Conservation (phyloP, 2,888 invertebrate species). For the Orgyia antiqua region DNA sequence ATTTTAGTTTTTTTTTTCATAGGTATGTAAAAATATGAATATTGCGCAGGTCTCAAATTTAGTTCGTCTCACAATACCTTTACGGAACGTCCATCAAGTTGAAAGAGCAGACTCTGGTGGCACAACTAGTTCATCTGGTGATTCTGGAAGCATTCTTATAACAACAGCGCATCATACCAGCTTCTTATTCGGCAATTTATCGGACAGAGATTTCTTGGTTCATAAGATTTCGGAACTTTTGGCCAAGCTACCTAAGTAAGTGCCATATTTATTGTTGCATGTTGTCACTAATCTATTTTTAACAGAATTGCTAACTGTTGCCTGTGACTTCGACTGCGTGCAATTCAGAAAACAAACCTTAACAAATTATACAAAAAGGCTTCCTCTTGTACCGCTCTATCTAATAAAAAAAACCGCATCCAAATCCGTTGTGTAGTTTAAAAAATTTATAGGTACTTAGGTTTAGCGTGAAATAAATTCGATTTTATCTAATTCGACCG, state of each 20-base stretch:
- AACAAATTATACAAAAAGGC: no score
- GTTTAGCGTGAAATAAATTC: no score
- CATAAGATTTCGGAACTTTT: constrained; percentile 93
- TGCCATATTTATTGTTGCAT: constrained; percentile 9
- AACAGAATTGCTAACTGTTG: no score
- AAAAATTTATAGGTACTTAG: no score
- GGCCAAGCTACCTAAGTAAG: constrained; percentile 80
- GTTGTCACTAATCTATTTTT: constrained; percentile 3
- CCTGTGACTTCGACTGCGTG: no score
- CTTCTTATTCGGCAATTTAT: constrained; percentile 92
- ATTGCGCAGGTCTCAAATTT: constrained; percentile 85
- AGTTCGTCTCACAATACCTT: constrained; percentile 92
- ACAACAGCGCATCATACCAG: constrained; percentile 89
- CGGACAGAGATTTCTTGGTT: constrained; percentile 92
- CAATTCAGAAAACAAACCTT: no score
- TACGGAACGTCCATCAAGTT: constrained; percentile 88
- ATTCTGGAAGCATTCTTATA: constrained; percentile 84
- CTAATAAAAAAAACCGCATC: no score
- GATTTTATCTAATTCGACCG: no score
- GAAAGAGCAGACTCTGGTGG: constrained; percentile 87
- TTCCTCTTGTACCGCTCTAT: no score
- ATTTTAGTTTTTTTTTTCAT: no score
- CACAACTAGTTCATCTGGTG: constrained; percentile 77
- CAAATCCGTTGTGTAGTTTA: no score
- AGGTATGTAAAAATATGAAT: no score